Evolutionary conservation across 2,888 invertebrate genomes (phyloP).

Genomic region (Caenorhabditis panamensis): DNA sequence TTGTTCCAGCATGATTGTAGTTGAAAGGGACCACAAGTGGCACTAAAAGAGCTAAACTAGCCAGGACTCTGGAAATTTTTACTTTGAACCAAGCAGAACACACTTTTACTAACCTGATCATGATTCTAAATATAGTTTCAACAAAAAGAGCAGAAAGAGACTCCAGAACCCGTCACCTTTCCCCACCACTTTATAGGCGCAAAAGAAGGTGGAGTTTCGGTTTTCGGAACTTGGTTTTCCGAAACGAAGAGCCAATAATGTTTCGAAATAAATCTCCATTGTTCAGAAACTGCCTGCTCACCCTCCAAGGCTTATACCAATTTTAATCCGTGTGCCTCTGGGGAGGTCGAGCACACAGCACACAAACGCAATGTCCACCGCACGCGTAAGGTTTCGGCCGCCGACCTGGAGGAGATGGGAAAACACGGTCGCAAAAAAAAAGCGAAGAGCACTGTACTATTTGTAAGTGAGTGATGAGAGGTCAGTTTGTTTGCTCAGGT

Average conservation of each 20-base stretch:
- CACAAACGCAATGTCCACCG: background rate
- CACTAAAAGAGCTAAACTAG: conserved; percentile 25
- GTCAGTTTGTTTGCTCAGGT: conserved; percentile 34
- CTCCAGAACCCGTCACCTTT: background rate
- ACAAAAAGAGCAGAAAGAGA: background rate
- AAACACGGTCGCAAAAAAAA: conserved; percentile 22
- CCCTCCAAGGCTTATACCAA: no score
- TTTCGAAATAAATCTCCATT: conserved; percentile 45
- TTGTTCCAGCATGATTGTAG: conserved; percentile 45
- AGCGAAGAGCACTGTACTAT: conserved; percentile 32
- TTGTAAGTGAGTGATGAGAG: background rate
- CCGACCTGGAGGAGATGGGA: conserved; percentile 34
- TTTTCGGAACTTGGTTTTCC: background rate
- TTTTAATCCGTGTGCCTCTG: conserved; percentile 43
- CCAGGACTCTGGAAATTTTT: conserved; percentile 31
- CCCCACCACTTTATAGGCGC: no score
- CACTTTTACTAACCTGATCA: conserved; percentile 38
- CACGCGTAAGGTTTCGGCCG: conserved; percentile 20
- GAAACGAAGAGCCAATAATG: conserved; percentile 13
- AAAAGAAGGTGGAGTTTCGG: no score
- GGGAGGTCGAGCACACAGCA: conserved; percentile 31
- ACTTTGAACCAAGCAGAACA: background rate
- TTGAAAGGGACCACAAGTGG: conserved; percentile 35
- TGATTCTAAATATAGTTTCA: background rate
- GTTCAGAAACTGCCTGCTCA: conserved; percentile 51